Conservation (phyloP, 2,888 invertebrate species). For the Trimorus sp. region DNA sequence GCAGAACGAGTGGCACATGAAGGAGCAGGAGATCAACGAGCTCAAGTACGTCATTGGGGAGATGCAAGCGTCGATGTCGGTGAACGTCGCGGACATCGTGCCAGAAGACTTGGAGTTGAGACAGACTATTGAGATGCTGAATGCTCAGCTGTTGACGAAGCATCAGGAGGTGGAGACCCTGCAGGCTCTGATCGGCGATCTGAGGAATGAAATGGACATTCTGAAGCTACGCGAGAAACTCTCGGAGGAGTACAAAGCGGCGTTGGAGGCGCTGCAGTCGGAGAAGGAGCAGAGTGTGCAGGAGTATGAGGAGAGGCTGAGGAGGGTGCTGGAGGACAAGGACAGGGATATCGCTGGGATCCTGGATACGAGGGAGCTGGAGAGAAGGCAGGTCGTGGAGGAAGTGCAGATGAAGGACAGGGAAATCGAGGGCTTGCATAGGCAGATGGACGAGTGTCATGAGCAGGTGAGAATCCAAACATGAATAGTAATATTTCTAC, state of each 20-base stretch:
- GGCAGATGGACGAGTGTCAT: constrained; percentile 68
- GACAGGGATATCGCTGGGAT: constrained; percentile 68
- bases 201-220: constrained; percentile 69
- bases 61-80: constrained; percentile 68
- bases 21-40: constrained; percentile 74
- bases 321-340: constrained; percentile 67
- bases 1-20: constrained; percentile 72
- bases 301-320: constrained; percentile 69
- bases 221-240: constrained; percentile 67
- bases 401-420: constrained; percentile 67
- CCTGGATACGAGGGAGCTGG: constrained; percentile 57
- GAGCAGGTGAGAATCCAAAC: constrained; percentile 57
- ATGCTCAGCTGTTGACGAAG: constrained; percentile 70
- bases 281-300: constrained; percentile 72
- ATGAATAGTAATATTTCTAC: no score
- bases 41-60: constrained; percentile 71
- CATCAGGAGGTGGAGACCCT: constrained; percentile 72
- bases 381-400: constrained; percentile 68
- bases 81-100: constrained; percentile 59
- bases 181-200: constrained; percentile 64
- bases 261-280: constrained; percentile 67
- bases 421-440: constrained; percentile 72
- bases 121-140: constrained; percentile 69
- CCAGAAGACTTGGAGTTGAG: constrained; percentile 70
- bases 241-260: constrained; percentile 67